These are phyloP conservation scores for Lordiphosa fenestrarum DNA, from an alignment of 2,888 invertebrate species.

Conservation along the genomic window DNA sequence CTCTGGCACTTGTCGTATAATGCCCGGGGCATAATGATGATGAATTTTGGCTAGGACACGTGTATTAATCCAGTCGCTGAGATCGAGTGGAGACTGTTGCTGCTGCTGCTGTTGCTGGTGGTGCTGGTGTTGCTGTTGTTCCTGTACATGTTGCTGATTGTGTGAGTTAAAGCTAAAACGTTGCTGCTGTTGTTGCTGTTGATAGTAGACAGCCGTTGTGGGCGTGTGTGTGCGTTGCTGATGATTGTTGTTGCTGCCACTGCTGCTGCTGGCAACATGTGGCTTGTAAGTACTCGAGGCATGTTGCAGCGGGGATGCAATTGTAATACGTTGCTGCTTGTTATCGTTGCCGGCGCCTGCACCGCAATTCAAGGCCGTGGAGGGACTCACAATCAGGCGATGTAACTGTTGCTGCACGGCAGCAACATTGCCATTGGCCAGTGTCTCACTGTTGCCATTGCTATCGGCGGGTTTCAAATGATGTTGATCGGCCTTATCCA, in stretches of 20 bases:
- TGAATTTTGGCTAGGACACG: slow-evolving; percentile 93
- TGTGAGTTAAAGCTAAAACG: slow-evolving; percentile 72
- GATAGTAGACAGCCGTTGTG: slow-evolving; percentile 51
- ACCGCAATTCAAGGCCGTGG: slow-evolving; percentile 52
- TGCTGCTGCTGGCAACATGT: slow-evolving; percentile 52
- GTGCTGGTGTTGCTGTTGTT: slow-evolving; percentile 48
- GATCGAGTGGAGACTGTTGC: slow-evolving; percentile 83
- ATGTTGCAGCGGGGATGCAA: slow-evolving; percentile 60
- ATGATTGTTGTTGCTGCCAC: slow-evolving; percentile 44
- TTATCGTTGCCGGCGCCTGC: slow-evolving; percentile 59
- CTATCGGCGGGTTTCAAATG: slow-evolving; percentile 38
- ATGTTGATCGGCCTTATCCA: slow-evolving; percentile 76
- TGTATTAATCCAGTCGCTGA: slow-evolving; percentile 96
- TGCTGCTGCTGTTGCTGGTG: slow-evolving; percentile 55
- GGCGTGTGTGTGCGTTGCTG: slow-evolving; percentile 61
- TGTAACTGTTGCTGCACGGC: slow-evolving; percentile 54
- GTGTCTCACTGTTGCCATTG: slow-evolving; percentile 48
- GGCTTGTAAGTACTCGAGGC: slow-evolving; percentile 70
- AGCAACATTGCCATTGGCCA: slow-evolving; percentile 68
- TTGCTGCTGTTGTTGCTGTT: slow-evolving; percentile 52
- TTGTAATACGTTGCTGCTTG: slow-evolving; percentile 58
- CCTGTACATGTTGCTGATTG: slow-evolving; percentile 68
- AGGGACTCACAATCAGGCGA: slow-evolving; percentile 55
- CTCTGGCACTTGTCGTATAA: slow-evolving; percentile 88
- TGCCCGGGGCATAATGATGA: slow-evolving; percentile 91